Evolutionary conservation across 2,797 vertebrate species (phyloP).

Genomic region (Gymnothorax reevesii): DNA sequence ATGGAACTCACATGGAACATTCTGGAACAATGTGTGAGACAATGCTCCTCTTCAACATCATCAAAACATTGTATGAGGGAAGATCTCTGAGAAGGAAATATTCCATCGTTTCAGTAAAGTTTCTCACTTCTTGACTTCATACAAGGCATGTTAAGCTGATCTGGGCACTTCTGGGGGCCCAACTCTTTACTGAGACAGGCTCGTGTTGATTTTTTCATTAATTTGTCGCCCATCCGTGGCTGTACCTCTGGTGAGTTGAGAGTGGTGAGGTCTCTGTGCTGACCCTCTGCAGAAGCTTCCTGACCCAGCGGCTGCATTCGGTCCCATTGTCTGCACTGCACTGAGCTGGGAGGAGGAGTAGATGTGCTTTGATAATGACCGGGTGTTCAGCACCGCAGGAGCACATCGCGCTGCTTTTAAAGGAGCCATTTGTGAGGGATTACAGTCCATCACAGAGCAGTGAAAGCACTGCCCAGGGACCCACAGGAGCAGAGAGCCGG

Average conservation of each 20-base stretch:
- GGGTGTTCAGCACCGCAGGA: neutral
- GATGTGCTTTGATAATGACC: neutral
- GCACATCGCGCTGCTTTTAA: neutral
- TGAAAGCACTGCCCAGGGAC: neutral
- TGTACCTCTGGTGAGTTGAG: neutral
- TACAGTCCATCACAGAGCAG: neutral
- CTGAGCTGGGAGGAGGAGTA: neutral
- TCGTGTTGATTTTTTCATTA: neutral
- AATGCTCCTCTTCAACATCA: too few species aligned
- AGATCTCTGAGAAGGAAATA: too few species aligned
- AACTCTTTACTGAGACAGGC: neutral
- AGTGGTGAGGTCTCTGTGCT: neutral
- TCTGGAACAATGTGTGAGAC: too few species aligned
- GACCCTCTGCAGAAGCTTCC: neutral
- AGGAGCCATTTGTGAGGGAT: neutral
- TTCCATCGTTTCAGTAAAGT: too few species aligned
- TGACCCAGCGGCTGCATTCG: neutral
- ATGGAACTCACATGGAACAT: too few species aligned
- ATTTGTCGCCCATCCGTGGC: neutral
- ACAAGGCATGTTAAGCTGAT: too few species aligned
- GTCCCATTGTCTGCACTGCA: neutral
- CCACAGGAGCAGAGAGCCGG: neutral
- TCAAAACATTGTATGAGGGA: too few species aligned
- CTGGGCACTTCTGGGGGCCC: too few species aligned
- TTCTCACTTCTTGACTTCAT: too few species aligned